A percentile compares a stretch with the other conserved stretches of the same genome.
Evolutionary conservation across 2,888 invertebrate species (phyloP).

Genomic region (Drosophila koepferae): DNA sequence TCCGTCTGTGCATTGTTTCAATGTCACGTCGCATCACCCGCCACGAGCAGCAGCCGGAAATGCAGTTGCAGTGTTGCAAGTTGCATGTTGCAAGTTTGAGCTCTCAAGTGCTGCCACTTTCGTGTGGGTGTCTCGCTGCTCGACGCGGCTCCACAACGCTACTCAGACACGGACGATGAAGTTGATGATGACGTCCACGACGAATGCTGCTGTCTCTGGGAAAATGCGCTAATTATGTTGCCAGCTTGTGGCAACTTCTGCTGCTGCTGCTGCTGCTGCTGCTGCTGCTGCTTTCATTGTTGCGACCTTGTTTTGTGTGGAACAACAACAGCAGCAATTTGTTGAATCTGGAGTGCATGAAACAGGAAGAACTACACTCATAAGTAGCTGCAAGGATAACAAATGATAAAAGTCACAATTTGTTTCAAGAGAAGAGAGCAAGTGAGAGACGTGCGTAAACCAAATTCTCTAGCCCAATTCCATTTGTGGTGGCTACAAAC

Average conservation of each 20-base stretch:
- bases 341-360: slow-evolving; percentile 29
- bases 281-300: slow-evolving; percentile 25
- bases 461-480: not conserved
- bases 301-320: slow-evolving; percentile 49
- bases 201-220: slow-evolving; percentile 29
- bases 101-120: slow-evolving; percentile 56
- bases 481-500: not conserved
- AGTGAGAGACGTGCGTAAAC: not conserved
- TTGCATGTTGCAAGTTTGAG: slow-evolving; percentile 34
- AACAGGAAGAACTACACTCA: slow-evolving; percentile 37
- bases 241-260: slow-evolving; percentile 40
- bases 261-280: slow-evolving; percentile 24
- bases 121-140: slow-evolving; percentile 37
- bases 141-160: slow-evolving; percentile 21
- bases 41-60: slow-evolving; percentile 44
- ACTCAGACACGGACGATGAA: slow-evolving; percentile 60
- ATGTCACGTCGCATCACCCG: slow-evolving; percentile 64
- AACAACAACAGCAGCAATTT: slow-evolving; percentile 23
- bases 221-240: slow-evolving; percentile 76
- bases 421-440: not conserved
- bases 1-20: slow-evolving; percentile 64
- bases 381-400: slow-evolving; percentile 10
- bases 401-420: slow-evolving; percentile 9
- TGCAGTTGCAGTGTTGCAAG: slow-evolving; percentile 42
- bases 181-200: slow-evolving; percentile 41